Percentiles rank a stretch among this genome's conserved stretches.
Evolutionary conservation across 2,113 vertebrate species (phyloP).

Genomic region (Grammomys dolichurus): DNA sequence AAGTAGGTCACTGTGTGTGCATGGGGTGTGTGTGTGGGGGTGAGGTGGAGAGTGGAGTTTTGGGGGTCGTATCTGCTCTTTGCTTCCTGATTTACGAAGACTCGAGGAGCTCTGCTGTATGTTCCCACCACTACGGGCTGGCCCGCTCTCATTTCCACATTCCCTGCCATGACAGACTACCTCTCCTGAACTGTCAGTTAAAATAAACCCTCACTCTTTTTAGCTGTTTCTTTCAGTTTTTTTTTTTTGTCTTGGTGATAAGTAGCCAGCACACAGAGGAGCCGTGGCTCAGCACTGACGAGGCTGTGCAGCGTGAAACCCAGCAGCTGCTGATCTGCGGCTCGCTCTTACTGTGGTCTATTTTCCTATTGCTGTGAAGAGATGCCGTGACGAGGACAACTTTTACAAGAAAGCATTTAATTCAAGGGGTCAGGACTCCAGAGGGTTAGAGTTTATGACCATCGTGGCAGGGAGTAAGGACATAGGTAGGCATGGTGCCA

Average conservation of each 20-base stretch:
- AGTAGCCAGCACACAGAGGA: neutral
- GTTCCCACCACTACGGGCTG: neutral
- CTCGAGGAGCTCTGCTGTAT: neutral
- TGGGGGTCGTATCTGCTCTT: neutral
- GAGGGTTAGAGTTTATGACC: neutral
- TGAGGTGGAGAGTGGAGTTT: neutral
- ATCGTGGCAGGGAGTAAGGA: neutral
- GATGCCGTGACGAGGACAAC: neutral
- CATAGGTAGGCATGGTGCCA: neutral
- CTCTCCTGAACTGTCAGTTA: neutral
- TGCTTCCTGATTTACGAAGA: neutral
- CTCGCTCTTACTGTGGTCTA: neutral
- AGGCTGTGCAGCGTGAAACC: rapidly evolving
- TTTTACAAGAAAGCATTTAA: neutral
- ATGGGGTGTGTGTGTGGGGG: too few relatives aligned
- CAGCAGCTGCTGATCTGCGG: too few relatives aligned
- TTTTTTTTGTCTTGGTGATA: neutral
- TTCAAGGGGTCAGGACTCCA: neutral
- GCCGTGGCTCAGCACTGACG: rapidly evolving
- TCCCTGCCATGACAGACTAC: neutral
- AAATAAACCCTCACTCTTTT: too few relatives aligned
- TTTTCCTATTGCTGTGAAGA: neutral
- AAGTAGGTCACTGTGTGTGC: neutral
- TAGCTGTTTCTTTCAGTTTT: neutral
- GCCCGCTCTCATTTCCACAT: neutral